Evolutionary conservation across 2,888 invertebrate genomes (phyloP), one percentile per base, ranked within the genome.

Genomic region (Dolomedes plantarius): DNA sequence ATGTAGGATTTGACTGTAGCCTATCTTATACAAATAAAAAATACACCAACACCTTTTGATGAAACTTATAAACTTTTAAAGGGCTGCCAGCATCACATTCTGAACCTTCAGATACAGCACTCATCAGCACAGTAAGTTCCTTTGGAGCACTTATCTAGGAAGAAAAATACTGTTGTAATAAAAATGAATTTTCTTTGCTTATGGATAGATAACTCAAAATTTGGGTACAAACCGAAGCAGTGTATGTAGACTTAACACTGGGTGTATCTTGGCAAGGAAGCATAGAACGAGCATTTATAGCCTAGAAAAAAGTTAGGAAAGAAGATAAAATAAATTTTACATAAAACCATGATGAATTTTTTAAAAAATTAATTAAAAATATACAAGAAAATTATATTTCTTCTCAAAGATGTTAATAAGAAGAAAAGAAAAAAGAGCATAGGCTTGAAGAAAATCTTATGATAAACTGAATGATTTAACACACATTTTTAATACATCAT

Each of bases 231-330:
- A 93, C 93, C 91, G 91, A 93, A 7, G 96, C 96, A 76, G 94
- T 93, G 91, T 97, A 98, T 0, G 96, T 95, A 89, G 95, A 94
- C 92, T 98, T 98, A 0, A 97, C 95, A 0, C 94, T 94, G 0
- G 98, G 98, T 0, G 97, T 95, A 92, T 98, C 97, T 92, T 98
- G 98, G 90, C 97, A 98, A 0, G 98, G 98, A 1, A 97, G 89
- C 89, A 98, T 94, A 1, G 97, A 96, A 65, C 98, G 94, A 0
- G 96, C 96, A 92, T 97, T 96, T 89, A 97, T 97, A 1, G 96
- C 95, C 94, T 96, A 62, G 32, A 71, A 32, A 41, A 36, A 46
- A 31, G 64, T 29, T n/a, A n/a, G n/a, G n/a, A n/a, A 36, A 16
- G 13, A 11, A 62, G 19, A n/a, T 36, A 32, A 68, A n/a, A n/a